Conservation (phyloP, 2,888 invertebrate genomes). For the Limenitis camilla region DNA sequence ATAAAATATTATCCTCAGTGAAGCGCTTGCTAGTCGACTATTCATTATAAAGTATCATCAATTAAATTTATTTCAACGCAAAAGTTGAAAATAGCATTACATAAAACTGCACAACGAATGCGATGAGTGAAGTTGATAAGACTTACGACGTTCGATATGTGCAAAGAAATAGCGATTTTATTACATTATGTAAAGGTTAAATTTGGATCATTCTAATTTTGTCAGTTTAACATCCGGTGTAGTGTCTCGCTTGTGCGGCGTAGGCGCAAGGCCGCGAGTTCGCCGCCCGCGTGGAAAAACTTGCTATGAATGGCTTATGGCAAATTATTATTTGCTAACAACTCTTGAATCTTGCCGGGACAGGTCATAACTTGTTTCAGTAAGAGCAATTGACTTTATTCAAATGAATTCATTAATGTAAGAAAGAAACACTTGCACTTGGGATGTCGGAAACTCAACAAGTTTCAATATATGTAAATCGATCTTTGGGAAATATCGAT, state of each 20-base stretch:
- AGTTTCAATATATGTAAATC: too few relatives aligned
- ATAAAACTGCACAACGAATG: not conserved
- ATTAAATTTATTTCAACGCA: not conserved
- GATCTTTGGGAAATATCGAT: too few relatives aligned
- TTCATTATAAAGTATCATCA: too few relatives aligned
- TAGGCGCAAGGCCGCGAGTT: conserved; percentile 60
- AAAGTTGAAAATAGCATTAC: not conserved
- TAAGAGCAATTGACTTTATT: too few relatives aligned
- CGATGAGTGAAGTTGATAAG: not conserved
- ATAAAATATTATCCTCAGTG: too few relatives aligned
- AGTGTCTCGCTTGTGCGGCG: conserved; percentile 38
- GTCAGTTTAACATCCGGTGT: conserved; percentile 41
- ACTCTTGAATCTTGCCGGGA: too few relatives aligned
- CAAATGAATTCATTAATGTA: too few relatives aligned
- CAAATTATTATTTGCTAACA: not conserved
- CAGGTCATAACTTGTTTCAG: too few relatives aligned
- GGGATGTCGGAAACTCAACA: too few relatives aligned
- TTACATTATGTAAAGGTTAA: conserved; percentile 9
- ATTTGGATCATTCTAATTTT: conserved; percentile 50
- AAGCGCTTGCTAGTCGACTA: too few relatives aligned
- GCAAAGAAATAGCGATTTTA: conserved; percentile 2
- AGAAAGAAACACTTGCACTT: too few relatives aligned
- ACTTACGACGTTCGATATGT: not conserved
- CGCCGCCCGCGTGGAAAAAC: conserved; percentile 58
- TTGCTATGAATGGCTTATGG: conserved; percentile 57